Percentiles rank a stretch among this genome's conserved stretches.
Conservation (phyloP, 2,113 vertebrate genomes). For the Phoxinus phoxinus region DNA sequence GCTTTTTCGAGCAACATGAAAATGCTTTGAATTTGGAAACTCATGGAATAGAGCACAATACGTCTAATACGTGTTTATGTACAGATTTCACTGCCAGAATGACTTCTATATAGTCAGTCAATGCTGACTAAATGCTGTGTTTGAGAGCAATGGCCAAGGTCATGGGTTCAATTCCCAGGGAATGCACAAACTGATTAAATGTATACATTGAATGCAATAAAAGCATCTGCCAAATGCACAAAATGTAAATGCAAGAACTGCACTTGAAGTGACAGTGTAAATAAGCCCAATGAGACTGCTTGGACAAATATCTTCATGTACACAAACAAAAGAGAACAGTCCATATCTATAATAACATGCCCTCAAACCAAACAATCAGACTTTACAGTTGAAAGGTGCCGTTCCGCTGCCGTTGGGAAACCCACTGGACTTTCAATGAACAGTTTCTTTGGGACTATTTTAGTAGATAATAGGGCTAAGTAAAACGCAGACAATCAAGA, state of each 20-base stretch:
- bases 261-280: slow-evolving; percentile 15
- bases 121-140: no score
- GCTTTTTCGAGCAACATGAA: background rate
- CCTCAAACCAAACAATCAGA: background rate
- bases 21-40: slow-evolving; percentile 10
- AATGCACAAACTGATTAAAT: background rate
- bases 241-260: background rate
- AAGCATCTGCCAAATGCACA: background rate
- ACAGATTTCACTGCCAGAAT: background rate
- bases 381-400: background rate
- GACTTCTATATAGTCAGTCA: background rate
- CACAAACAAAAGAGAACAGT: background rate
- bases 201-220: background rate
- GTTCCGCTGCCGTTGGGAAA: no score
- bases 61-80: background rate
- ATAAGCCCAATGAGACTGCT: background rate
- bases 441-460: slow-evolving; percentile 56
- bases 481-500: slow-evolving; percentile 80
- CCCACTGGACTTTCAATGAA: background rate
- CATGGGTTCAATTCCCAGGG: background rate
- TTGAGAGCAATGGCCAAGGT: background rate
- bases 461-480: slow-evolving; percentile 67
- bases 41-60: background rate
- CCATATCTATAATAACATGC: slow-evolving; percentile 51
- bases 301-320: slow-evolving; percentile 17